Evolutionary conservation across 2,113 vertebrate species (phyloP).

Genomic region (Myiozetetes cayanensis): DNA sequence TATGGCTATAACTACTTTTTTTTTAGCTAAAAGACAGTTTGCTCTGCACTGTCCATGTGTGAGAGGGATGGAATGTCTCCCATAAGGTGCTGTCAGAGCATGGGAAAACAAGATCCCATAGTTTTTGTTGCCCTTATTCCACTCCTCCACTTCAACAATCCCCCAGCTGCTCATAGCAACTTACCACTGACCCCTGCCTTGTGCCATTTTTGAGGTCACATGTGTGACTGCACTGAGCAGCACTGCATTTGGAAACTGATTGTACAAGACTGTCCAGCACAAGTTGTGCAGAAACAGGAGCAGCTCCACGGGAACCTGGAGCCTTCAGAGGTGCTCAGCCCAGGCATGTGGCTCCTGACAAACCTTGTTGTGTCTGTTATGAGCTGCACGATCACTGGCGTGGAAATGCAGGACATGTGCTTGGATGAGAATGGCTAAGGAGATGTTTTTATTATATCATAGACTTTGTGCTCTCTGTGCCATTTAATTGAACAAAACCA

Average conservation of each 20-base stretch:
- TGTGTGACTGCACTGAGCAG: background rate
- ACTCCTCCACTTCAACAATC: conserved; percentile 76
- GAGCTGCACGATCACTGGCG: conserved; percentile 10
- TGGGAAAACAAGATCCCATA: conserved; percentile 77
- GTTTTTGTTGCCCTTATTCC: conserved; percentile 77
- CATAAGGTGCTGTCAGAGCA: conserved; percentile 69
- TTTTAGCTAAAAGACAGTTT: conserved; percentile 41
- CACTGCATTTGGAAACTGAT: background rate
- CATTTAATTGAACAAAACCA: rapidly evolving
- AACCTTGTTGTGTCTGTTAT: background rate
- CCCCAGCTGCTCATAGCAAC: conserved; percentile 64
- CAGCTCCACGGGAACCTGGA: background rate
- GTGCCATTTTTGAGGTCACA: conserved; percentile 65
- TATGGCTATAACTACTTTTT: conserved; percentile 57
- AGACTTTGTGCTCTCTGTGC: background rate
- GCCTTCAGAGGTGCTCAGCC: conserved; percentile 42
- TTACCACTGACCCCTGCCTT: conserved; percentile 78
- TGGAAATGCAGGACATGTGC: conserved; percentile 26
- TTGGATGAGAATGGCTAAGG: background rate
- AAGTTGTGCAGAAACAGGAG: conserved; percentile 46
- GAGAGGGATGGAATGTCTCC: background rate
- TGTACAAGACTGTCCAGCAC: conserved; percentile 16
- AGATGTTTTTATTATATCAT: background rate
- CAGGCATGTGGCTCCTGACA: background rate
- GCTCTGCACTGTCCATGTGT: background rate